phyloP scores from a whole-genome alignment of 1,140 invertebrate species.

The Drosophila ohnishii region DNA sequence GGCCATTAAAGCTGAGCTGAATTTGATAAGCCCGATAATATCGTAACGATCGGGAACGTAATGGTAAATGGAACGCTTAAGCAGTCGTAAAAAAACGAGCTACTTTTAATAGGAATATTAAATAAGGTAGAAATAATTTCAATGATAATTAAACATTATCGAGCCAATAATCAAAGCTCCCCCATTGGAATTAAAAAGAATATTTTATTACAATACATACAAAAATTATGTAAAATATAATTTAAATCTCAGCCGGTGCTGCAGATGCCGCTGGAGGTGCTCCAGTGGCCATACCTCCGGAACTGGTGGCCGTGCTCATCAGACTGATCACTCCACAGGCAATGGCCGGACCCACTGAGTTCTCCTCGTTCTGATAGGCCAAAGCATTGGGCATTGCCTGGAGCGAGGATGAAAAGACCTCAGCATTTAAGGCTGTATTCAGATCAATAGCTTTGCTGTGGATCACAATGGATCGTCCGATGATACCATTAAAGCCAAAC shows the following conservation, averaged over 20 bases:
- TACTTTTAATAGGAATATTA: background rate
- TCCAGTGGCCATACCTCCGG: slow-evolving; percentile 14
- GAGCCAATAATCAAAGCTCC: background rate
- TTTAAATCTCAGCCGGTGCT: slow-evolving; percentile 19
- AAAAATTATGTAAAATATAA: background rate
- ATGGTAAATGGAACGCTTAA: slow-evolving; percentile 20
- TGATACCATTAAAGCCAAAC: slow-evolving; percentile 80
- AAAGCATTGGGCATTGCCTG: slow-evolving; percentile 62
- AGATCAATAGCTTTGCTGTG: slow-evolving; percentile 81
- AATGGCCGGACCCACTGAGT: slow-evolving; percentile 67
- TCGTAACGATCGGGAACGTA: slow-evolving; percentile 11
- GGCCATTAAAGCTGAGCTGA: slow-evolving; percentile 65
- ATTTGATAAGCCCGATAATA: slow-evolving; percentile 53
- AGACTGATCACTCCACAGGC: slow-evolving; percentile 80
- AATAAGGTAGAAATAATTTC: background rate
- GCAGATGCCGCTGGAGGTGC: background rate
- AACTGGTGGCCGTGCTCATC: slow-evolving; percentile 55
- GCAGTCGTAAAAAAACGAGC: background rate
- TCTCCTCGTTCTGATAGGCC: slow-evolving; percentile 79
- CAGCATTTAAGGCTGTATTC: slow-evolving; percentile 75
- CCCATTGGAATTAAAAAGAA: background rate
- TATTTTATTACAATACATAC: slow-evolving; percentile 23
- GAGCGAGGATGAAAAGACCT: slow-evolving; percentile 73
- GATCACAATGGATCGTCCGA: slow-evolving; percentile 78
- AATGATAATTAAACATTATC: too few species aligned